Percentiles rank a stretch among this genome's conserved stretches.
phyloP scores from a whole-genome alignment of 2,797 vertebrate species.

The Astyanax mexicanus region DNA sequence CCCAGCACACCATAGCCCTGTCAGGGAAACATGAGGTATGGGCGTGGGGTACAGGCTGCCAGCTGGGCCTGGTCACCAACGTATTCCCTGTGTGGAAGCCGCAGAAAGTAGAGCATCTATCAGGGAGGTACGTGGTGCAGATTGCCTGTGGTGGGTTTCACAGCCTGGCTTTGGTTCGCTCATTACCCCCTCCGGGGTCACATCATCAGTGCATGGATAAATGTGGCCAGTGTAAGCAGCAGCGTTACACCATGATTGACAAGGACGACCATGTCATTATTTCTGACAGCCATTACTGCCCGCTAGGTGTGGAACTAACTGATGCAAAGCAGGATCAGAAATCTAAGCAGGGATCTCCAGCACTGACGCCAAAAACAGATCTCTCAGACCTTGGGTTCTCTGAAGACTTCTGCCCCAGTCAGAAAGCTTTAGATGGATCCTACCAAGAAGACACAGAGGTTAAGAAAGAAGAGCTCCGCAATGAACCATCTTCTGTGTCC shows the following conservation, averaged over 20 bases:
- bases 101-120: constrained; percentile 93
- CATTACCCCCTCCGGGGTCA: constrained; percentile 78
- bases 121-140: constrained; percentile 92
- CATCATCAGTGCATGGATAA: constrained; percentile 79
- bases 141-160: constrained; percentile 93
- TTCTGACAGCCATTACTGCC: constrained; percentile 93
- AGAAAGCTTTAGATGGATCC: not conserved
- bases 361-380: constrained; percentile 24
- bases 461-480: constrained; percentile 3
- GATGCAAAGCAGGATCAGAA: constrained; percentile 67
- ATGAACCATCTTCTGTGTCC: not conserved
- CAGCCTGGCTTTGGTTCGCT: constrained; percentile 92
- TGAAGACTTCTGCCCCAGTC: not conserved
- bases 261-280: constrained; percentile 87
- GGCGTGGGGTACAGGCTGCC: constrained; percentile 97
- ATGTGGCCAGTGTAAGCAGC: constrained; percentile 85
- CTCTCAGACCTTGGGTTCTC: not conserved
- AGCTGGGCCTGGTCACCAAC: constrained; percentile 91
- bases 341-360: constrained; percentile 46
- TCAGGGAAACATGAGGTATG: constrained; percentile 91
- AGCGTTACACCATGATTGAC: constrained; percentile 84
- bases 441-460: not conserved
- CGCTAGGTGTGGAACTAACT: constrained; percentile 88
- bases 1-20: constrained; percentile 91
- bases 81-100: constrained; percentile 90